A percentile compares a stretch with the other conserved stretches of the same genome.
phyloP scores from a whole-genome alignment of 35 echinoderm and acorn worm species.

The Ptychodera flava region DNA sequence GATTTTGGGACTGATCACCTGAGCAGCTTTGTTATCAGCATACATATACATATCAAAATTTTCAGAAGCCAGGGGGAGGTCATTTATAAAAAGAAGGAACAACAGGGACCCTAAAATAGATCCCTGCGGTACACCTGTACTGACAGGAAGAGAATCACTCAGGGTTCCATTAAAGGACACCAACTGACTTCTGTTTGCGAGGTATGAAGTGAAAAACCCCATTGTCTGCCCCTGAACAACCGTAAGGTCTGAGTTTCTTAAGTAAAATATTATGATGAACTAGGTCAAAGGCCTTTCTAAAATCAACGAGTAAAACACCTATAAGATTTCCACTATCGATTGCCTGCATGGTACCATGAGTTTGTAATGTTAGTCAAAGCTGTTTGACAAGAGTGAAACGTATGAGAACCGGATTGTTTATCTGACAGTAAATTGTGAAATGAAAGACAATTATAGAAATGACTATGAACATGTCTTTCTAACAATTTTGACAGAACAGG shows the following conservation, averaged over 20 bases:
- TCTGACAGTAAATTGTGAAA: too few species aligned
- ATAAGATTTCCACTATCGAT: neutral
- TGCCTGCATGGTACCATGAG: neutral
- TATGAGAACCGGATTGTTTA: neutral
- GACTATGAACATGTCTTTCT: slow-evolving; percentile 31
- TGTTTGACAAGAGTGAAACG: neutral
- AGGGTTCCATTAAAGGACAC: slow-evolving; percentile 6
- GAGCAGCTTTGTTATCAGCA: neutral
- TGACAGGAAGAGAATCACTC: neutral
- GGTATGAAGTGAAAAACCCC: slow-evolving; percentile 9
- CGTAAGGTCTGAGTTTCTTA: neutral
- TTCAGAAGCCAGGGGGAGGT: neutral
- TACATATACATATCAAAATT: neutral
- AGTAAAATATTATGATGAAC: slow-evolving; percentile 35
- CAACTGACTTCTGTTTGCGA: slow-evolving; percentile 8
- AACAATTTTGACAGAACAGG: slow-evolving; percentile 38
- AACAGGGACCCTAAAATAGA: slow-evolving; percentile 25
- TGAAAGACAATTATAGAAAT: slow-evolving; percentile 3
- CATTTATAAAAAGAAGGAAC: slow-evolving; percentile 13
- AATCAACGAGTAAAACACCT: slow-evolving; percentile 33
- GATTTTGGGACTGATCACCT: neutral
- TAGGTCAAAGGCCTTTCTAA: slow-evolving; percentile 57
- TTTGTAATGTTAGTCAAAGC: neutral
- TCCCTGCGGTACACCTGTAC: neutral
- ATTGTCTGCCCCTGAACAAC: neutral